Conservation (phyloP, 1,140 invertebrate species). For the Archivesica marissinica region DNA sequence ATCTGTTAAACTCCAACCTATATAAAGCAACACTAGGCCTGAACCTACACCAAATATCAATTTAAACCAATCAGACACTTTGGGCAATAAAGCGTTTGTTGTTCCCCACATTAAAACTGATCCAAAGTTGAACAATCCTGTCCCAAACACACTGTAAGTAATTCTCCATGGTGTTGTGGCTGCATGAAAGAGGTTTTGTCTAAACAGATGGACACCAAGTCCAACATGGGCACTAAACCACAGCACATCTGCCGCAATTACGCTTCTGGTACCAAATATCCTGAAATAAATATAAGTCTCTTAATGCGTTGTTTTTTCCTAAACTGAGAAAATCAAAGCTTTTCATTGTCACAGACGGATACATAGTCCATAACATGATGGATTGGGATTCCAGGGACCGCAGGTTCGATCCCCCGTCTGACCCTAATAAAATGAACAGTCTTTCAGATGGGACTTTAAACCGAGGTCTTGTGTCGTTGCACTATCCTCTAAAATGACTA, state of each 20-base stretch:
- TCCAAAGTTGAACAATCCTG: slow-evolving; percentile 79
- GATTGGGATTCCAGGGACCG: too few relatives aligned
- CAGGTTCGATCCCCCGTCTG: too few relatives aligned
- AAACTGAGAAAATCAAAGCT: too few relatives aligned
- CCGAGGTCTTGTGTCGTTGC: too few relatives aligned
- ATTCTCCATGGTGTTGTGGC: slow-evolving; percentile 63
- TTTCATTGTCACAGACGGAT: too few relatives aligned
- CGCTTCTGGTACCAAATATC: slow-evolving; percentile 66
- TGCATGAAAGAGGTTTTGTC: slow-evolving; percentile 67
- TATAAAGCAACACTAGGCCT: slow-evolving; percentile 66
- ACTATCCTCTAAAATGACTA: too few relatives aligned
- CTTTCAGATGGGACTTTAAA: too few relatives aligned
- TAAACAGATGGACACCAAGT: slow-evolving; percentile 77
- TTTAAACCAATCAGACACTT: slow-evolving; percentile 83
- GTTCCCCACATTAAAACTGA: slow-evolving; percentile 76
- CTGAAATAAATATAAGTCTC: slow-evolving; percentile 67
- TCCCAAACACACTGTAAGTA: slow-evolving; percentile 75
- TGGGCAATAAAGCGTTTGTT: slow-evolving; percentile 80
- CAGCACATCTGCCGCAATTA: slow-evolving; percentile 73
- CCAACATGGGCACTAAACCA: slow-evolving; percentile 81
- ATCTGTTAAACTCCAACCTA: slow-evolving; percentile 71
- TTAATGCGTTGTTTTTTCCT: too few relatives aligned
- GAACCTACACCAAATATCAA: slow-evolving; percentile 70
- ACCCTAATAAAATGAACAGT: too few relatives aligned
- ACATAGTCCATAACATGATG: too few relatives aligned